Evolutionary conservation across 1,140 invertebrate genomes (phyloP).

Genomic region (Drosophila prosaltans): DNA sequence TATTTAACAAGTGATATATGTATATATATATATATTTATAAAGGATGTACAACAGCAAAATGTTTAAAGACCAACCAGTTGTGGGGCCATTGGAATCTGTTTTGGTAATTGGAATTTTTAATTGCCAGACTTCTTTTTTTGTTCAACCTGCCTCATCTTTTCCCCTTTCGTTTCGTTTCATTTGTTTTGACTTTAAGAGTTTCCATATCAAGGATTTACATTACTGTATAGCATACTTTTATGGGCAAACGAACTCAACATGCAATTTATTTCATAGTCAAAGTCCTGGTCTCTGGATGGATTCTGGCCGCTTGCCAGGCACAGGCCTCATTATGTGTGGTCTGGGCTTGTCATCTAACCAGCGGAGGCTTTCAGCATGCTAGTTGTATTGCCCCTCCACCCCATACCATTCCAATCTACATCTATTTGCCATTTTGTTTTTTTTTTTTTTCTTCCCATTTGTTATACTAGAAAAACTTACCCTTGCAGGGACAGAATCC

Average conservation of each 20-base stretch:
- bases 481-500: constrained; percentile 94
- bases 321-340: constrained; percentile 61
- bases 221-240: constrained; percentile 42
- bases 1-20: constrained; percentile 62
- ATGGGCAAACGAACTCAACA: constrained; percentile 31
- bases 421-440: constrained; percentile 24
- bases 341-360: constrained; percentile 33
- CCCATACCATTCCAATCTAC: background rate
- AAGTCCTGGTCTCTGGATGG: constrained; percentile 1
- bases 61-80: constrained; percentile 48
- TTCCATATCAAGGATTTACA: constrained; percentile 14
- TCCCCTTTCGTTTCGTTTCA: background rate
- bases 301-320: constrained; percentile 57
- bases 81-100: constrained; percentile 35
- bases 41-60: constrained; percentile 26
- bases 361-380: background rate
- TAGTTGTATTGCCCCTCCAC: background rate
- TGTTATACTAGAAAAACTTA: constrained; percentile 51
- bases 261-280: constrained; percentile 59
- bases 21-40: too few relatives aligned
- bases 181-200: constrained; percentile 2
- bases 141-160: background rate
- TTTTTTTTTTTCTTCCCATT: constrained; percentile 9
- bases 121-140: constrained; percentile 27
- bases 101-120: constrained; percentile 59